Evolutionary conservation across 2,888 invertebrate species (phyloP), one percentile per base, ranked within the genome.

Genomic region (Mantis religiosa): DNA sequence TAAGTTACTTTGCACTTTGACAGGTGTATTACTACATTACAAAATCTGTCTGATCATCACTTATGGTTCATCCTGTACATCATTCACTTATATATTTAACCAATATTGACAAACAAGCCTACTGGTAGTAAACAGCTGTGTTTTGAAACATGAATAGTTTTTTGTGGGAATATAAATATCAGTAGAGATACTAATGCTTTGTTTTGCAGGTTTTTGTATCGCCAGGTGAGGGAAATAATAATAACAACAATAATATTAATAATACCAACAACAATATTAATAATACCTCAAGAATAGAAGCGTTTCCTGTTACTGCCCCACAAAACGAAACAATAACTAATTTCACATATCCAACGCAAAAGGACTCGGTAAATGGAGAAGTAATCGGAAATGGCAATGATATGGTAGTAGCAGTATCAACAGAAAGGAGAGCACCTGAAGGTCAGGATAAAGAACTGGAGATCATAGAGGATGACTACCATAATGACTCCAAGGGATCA

Each of bases 391-490:
- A 30, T 25, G 82, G 82, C 30, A n/a, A 85, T 7, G 89, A 87
- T 34, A 47, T 89, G 89, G 82, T 86, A 8, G 83, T 87, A n/a
- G 87, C 87, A 20, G 28, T 89, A 3, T 71, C 89, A 0, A 87
- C 89, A n/a, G 89, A 89, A n/a, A 89, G 96, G 41, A 95, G 95
- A 93, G 97, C 96, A 85, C 97, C 97, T 6, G 97, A 97, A 92
- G 97, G 97, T 34, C 97, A 97, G 92, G 97, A 97, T 93, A 96
- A 97, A 93, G 97, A 97, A 92, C 95, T 95, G 28, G 94, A 95
- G 54, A 71, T 25, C 25, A 71, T 71, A 71, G 20, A 71, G 92
- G 93, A 94, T 87, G 95, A 95, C 2, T 87, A 87, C 82, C 87
- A 88, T 28, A 88, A 89, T 82, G 88, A 90, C 84, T 54, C 85